phyloP scores from a whole-genome alignment of 2,888 invertebrate genomes.

The Cataglyphis cursor region DNA sequence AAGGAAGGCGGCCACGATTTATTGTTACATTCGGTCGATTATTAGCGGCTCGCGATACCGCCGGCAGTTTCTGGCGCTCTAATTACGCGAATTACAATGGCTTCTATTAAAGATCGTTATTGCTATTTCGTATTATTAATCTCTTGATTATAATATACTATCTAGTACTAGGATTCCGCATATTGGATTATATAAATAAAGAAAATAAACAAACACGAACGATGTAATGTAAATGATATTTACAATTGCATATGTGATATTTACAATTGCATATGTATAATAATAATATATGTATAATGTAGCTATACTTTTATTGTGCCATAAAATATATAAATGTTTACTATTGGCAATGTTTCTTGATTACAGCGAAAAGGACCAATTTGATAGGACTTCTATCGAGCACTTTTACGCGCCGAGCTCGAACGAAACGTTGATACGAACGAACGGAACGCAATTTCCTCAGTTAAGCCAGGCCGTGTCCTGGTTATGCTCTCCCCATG shows the following conservation, averaged over 20 bases:
- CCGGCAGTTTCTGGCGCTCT: conserved; percentile 32
- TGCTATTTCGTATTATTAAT: conserved; percentile 24
- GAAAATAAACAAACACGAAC: background rate
- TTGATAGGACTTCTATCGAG: conserved; percentile 23
- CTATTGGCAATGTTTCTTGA: conserved; percentile 16
- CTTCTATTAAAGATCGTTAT: background rate
- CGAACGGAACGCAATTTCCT: conserved; percentile 82
- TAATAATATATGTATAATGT: background rate
- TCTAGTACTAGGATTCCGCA: background rate
- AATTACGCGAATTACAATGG: conserved; percentile 7
- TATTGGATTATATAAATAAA: background rate
- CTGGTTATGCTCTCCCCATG: conserved; percentile 65
- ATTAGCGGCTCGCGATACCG: conserved; percentile 31
- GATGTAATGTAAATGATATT: background rate
- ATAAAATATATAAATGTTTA: background rate
- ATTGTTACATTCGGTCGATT: conserved; percentile 42
- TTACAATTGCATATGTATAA: no score
- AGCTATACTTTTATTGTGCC: background rate
- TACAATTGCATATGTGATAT: background rate
- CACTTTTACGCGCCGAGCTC: conserved; percentile 39
- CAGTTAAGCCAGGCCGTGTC: conserved; percentile 74
- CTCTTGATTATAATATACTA: conserved; percentile 7
- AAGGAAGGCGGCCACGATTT: conserved; percentile 31
- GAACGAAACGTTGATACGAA: conserved; percentile 77
- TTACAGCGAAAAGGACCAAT: conserved; percentile 24